A percentile compares a stretch with the other conserved stretches of the same genome.
phyloP scores from a whole-genome alignment of 53 echinoderm and acorn worm genomes.

The Hippasteria phrygiana region DNA sequence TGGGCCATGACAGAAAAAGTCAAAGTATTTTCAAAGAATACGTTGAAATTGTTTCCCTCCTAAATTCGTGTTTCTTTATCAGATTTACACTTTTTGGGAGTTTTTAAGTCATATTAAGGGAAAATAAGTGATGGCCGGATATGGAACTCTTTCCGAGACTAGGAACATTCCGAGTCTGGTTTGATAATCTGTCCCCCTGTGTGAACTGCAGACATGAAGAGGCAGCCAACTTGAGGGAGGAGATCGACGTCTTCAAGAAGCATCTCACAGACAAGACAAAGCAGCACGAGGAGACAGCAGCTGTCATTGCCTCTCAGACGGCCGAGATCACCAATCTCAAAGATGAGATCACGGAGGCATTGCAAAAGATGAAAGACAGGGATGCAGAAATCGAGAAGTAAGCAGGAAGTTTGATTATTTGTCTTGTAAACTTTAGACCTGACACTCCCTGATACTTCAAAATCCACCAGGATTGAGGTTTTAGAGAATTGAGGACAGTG shows the following conservation, averaged over 20 bases:
- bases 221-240: conserved; percentile 77
- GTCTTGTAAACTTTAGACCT: neutral
- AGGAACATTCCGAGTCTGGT: too few relatives aligned
- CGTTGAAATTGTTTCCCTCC: too few relatives aligned
- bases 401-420: neutral
- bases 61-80: too few relatives aligned
- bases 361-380: conserved; percentile 51
- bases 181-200: neutral
- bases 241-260: conserved; percentile 78
- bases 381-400: conserved; percentile 78
- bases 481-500: too few relatives aligned
- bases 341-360: conserved; percentile 50
- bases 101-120: too few relatives aligned
- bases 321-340: conserved; percentile 71
- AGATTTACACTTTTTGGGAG: too few relatives aligned
- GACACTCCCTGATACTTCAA: too few relatives aligned
- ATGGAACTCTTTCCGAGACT: too few relatives aligned
- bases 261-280: conserved; percentile 69
- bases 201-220: conserved; percentile 77
- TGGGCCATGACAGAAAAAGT: too few relatives aligned
- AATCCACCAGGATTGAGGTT: too few relatives aligned
- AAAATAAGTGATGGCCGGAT: too few relatives aligned
- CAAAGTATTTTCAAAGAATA: too few relatives aligned
- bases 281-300: conserved; percentile 71
- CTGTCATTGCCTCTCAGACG: conserved; percentile 57